phyloP scores from a whole-genome alignment of 2,888 invertebrate genomes.

The Lithophane ornitopus region DNA sequence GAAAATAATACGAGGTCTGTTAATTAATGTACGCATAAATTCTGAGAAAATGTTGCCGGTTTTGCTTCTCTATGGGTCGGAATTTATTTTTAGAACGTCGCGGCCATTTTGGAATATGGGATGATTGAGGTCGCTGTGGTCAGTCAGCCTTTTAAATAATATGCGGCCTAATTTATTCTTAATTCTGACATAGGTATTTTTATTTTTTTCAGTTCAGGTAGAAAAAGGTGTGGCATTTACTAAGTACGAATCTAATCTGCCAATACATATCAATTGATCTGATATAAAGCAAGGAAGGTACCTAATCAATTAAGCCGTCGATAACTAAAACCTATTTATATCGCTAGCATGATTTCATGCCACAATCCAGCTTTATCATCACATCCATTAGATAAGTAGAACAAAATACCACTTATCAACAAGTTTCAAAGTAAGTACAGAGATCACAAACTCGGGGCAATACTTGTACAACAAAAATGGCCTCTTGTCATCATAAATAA shows the following conservation, averaged over 20 bases:
- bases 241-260: slow-evolving; percentile 18
- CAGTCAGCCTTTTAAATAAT: slow-evolving; percentile 15
- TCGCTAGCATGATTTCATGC: slow-evolving; percentile 32
- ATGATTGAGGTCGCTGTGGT: slow-evolving; percentile 15
- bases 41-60: slow-evolving; percentile 37
- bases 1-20: slow-evolving; percentile 45
- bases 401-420: slow-evolving; percentile 41
- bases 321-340: slow-evolving; percentile 41
- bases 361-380: slow-evolving; percentile 31
- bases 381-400: slow-evolving; percentile 43
- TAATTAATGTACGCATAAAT: slow-evolving; percentile 44
- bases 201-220: not conserved
- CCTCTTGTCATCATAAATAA: slow-evolving; percentile 78
- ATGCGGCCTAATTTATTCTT: slow-evolving; percentile 16
- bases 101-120: slow-evolving; percentile 9
- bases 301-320: slow-evolving; percentile 33
- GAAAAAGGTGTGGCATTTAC: slow-evolving; percentile 10
- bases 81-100: slow-evolving; percentile 25
- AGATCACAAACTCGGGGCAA: slow-evolving; percentile 35
- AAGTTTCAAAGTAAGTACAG: slow-evolving; percentile 54
- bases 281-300: slow-evolving; percentile 24
- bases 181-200: slow-evolving; percentile 4
- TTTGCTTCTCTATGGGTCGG: not conserved
- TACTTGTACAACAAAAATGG: slow-evolving; percentile 72
- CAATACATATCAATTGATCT: slow-evolving; percentile 12